Evolutionary conservation across 2,113 vertebrate genomes (phyloP).

Genomic region (Sorex araneus): DNA sequence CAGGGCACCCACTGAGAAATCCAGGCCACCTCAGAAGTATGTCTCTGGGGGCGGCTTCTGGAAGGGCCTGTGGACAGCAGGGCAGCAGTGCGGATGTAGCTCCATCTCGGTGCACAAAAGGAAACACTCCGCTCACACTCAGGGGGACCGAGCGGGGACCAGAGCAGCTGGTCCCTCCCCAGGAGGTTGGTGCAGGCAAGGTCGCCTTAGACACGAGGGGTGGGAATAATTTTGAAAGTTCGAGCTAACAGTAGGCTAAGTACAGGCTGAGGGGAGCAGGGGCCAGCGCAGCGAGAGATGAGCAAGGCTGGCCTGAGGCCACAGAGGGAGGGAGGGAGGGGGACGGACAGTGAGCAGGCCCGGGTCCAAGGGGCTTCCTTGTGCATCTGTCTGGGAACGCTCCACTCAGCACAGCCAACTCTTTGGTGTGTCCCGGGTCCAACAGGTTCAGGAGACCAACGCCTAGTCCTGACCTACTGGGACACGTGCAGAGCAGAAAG

Average conservation of each 20-base stretch:
- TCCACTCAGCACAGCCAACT: neutral
- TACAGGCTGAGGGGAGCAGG: too few relatives aligned
- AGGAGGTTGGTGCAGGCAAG: too few relatives aligned
- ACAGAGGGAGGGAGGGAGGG: neutral
- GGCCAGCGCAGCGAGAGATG: fast-evolving
- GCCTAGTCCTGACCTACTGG: neutral
- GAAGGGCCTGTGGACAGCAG: neutral
- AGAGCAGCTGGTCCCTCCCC: too few relatives aligned
- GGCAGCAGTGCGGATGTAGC: too few relatives aligned
- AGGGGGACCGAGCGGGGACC: too few relatives aligned
- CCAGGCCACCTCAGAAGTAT: neutral
- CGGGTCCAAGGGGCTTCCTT: neutral
- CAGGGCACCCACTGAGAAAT: too few relatives aligned
- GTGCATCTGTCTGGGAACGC: neutral
- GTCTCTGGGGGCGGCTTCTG: neutral
- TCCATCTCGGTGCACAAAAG: too few relatives aligned
- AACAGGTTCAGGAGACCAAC: neutral
- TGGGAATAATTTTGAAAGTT: neutral
- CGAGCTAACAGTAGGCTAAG: neutral
- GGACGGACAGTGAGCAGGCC: neutral
- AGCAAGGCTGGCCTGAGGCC: neutral
- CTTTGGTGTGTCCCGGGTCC: neutral
- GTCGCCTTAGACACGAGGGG: neutral
- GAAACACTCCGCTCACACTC: too few relatives aligned
- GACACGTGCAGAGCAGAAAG: neutral